phyloP scores from a whole-genome alignment of 2,113 vertebrate species.

The Megaceryle torquata region DNA sequence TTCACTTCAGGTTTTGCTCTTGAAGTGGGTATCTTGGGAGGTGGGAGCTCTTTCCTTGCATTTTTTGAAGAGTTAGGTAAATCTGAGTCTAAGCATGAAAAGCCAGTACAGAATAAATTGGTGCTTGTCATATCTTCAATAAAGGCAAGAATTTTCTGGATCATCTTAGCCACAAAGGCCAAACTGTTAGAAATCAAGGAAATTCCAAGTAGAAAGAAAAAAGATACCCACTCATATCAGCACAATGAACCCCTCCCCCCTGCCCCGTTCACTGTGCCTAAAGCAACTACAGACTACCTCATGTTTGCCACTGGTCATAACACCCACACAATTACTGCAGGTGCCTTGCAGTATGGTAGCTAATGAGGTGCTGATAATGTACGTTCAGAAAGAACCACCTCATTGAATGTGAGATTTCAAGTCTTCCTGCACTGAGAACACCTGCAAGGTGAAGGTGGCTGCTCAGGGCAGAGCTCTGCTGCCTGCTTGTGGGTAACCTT shows the following conservation, averaged over 20 bases:
- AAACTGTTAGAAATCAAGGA: not conserved
- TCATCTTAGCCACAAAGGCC: not conserved
- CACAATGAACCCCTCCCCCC: not conserved
- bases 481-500: not conserved
- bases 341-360: not conserved
- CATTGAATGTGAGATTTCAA: not conserved
- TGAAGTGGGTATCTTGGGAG: not conserved
- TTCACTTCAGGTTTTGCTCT: not conserved
- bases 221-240: not conserved
- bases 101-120: not conserved
- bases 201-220: not conserved
- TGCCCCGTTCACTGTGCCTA: not conserved
- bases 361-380: not conserved
- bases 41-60: not conserved
- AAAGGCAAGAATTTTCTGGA: not conserved
- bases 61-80: not conserved
- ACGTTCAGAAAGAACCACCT: not conserved
- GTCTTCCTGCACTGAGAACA: not conserved
- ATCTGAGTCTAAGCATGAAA: not conserved
- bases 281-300: not conserved
- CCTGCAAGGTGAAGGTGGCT: not conserved
- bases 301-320: not conserved
- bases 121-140: not conserved
- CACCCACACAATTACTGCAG: not conserved
- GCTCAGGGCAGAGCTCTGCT: not conserved